Evolutionary conservation across 2,797 vertebrate species (phyloP).

Genomic region (Peromyscus melanophrys): DNA sequence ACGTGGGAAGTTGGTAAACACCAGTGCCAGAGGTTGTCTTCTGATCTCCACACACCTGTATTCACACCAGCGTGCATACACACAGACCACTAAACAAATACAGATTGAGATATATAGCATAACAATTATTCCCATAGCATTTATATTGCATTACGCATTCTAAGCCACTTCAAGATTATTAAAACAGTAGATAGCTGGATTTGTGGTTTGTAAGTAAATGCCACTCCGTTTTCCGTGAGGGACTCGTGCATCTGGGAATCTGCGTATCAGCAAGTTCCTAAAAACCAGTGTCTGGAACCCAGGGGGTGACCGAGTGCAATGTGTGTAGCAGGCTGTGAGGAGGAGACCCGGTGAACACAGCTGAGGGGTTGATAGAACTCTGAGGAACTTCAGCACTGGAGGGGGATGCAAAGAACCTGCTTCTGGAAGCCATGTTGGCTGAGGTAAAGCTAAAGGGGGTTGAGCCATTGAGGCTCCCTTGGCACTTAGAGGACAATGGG

Average conservation of each 20-base stretch:
- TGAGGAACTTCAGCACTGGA: fast-evolving
- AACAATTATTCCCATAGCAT: neutral
- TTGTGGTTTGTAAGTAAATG: neutral
- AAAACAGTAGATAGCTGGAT: neutral
- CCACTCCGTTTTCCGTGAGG: fast-evolving
- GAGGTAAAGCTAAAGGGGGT: neutral
- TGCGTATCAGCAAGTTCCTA: neutral
- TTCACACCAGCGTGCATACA: neutral
- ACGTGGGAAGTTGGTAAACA: neutral
- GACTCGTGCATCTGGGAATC: neutral
- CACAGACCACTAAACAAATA: neutral
- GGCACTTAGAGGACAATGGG: neutral
- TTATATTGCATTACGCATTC: too few relatives aligned
- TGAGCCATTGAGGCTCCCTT: neutral
- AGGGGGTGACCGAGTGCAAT: neutral
- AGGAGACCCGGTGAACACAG: fast-evolving
- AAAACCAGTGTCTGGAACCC: too few relatives aligned
- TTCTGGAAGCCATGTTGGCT: neutral
- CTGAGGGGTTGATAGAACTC: neutral
- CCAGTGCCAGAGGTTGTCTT: neutral
- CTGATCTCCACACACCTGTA: neutral
- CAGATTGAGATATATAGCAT: neutral
- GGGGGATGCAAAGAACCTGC: neutral
- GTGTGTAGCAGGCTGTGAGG: neutral
- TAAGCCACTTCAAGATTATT: neutral